Conservation (phyloP, 1,140 invertebrate genomes). For the Bombus ignitus region DNA sequence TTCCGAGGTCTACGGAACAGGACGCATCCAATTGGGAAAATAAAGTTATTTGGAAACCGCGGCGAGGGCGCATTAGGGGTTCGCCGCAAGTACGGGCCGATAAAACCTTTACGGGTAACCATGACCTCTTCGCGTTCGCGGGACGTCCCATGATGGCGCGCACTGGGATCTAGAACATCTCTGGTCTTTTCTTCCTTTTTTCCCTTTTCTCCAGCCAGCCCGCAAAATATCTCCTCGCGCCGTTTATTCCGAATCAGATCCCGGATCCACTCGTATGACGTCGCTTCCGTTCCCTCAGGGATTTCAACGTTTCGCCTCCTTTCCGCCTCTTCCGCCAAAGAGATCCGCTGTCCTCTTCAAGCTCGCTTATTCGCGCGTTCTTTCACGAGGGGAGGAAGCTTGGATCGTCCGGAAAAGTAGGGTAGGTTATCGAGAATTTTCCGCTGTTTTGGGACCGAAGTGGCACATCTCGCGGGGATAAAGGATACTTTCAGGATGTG, state of each 20-base stretch:
- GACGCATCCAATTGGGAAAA: conserved; percentile 46
- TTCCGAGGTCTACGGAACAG: not conserved
- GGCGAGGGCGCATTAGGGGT: conserved; percentile 32
- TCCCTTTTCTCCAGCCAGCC: not conserved
- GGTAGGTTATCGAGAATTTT: conserved; percentile 51
- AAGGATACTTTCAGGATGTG: not conserved
- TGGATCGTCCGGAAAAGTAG: conserved; percentile 29
- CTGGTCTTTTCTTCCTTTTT: conserved; percentile 21
- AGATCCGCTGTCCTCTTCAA: conserved; percentile 22
- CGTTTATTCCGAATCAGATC: conserved; percentile 70
- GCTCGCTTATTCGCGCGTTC: conserved; percentile 46
- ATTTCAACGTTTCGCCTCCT: conserved; percentile 50
- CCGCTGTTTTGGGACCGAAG: conserved; percentile 6
- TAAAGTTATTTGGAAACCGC: conserved; percentile 58
- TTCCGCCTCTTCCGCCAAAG: conserved; percentile 41
- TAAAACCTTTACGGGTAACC: conserved; percentile 50
- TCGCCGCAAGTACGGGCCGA: conserved; percentile 47
- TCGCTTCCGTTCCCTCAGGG: conserved; percentile 57
- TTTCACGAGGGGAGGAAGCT: not conserved
- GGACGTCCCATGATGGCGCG: conserved; percentile 14
- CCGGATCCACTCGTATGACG: conserved; percentile 62
- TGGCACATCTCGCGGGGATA: not conserved
- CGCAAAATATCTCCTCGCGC: conserved; percentile 49
- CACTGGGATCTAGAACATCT: conserved; percentile 23
- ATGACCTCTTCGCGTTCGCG: conserved; percentile 10